Base-by-base conservation (phyloP, 2,113 vertebrate genomes). In the Mobula birostris region DNA sequence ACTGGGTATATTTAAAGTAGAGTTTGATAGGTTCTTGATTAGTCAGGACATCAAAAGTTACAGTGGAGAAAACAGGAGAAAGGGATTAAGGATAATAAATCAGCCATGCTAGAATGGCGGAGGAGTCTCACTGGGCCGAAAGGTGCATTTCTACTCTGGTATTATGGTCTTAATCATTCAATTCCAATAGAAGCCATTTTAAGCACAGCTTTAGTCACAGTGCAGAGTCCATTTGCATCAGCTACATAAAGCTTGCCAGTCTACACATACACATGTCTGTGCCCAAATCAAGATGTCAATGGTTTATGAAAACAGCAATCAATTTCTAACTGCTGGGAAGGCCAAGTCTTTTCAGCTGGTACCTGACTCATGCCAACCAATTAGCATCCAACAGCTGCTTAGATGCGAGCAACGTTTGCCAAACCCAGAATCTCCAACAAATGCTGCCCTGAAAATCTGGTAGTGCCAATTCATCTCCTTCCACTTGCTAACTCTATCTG, bases 301-400 rank as follows among this genome's bases (percentile, higher is more conserved):
- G 27, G 61, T 32, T 27, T 90, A 66, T 17, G 29, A 66, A 83
- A 8, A 29, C 85, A 90, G 61, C 85, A 90, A 90, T 66, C 61
- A 85, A 66, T 32, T 66, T 90, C n/a, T 19, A 66, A 90, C 85
- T 32, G 61, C 61, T 29, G 66, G 29, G n/a, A 1, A 7, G 85
- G 85, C 85, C 61, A 32, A 32, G 29, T 90, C 58, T 17, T 61
- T 63, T 90, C 85, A 90, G 85, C 85, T 90, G 85, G 85, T 19
- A 90, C 32, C 58, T 32, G 15, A 66, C 85, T 66, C 85, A 90
- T 90, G 85, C 85, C 85, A 90, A 90, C 85, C 85, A 90, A 90
- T 90, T 90, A 90, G 85, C n/a, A 90, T 24, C 85, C 61, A 66
- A 32, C 85, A 90, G 61, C 85, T 90, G 85, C 85, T 32, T 90